Evolutionary conservation across 2,888 invertebrate species (phyloP), one percentile per base, ranked within the genome.

Genomic region (Melinopterus prodromus): DNA sequence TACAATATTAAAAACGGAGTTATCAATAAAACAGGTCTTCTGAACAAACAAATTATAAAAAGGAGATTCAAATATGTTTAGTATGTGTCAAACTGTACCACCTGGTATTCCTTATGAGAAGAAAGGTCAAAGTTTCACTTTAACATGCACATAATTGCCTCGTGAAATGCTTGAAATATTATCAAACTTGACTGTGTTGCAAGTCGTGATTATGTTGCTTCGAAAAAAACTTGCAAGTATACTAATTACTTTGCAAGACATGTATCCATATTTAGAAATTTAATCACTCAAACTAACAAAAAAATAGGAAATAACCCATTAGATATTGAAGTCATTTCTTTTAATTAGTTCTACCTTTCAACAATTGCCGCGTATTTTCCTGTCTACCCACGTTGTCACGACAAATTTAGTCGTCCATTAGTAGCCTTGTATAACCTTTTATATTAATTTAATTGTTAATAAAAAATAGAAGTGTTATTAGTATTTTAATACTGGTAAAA

Each of bases 331-430:
- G 53, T 53, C 53, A 53, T 53, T 53, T 53, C 53, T 53, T 53
- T 53, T 53, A 53, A 53, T 53, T 53, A 53, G 53, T 53, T 53
- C 53, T 53, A 53, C 53, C 53, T 53, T 53, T 53, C 53, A 53
- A 12, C 53, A 53, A 53, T 53, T 53, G 5, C 53, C 5, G 53
- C 12, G 53, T 53, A 9, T 53, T 53, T 53, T 26, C 26, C 26
- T 1, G 53, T 53, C 9, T 53, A 12, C 53, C 53, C 5, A 53
- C 53, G 53, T 53, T 7, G 53, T 53, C 2, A 53, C 53, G 53
- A 53, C 53, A 53, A 53, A 53, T 53, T 53, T 53, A 12, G 53
- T 53, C 7, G 53, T 12, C 53, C 53, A 53, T 53, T 53, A 53
- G 53, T 12, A 53, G 53, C 26, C 26, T 26, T 26, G 26, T 26